A percentile compares a stretch with the other conserved stretches of the same genome.
Evolutionary conservation across 1,140 invertebrate species (phyloP).

Genomic region (Homarus americanus): DNA sequence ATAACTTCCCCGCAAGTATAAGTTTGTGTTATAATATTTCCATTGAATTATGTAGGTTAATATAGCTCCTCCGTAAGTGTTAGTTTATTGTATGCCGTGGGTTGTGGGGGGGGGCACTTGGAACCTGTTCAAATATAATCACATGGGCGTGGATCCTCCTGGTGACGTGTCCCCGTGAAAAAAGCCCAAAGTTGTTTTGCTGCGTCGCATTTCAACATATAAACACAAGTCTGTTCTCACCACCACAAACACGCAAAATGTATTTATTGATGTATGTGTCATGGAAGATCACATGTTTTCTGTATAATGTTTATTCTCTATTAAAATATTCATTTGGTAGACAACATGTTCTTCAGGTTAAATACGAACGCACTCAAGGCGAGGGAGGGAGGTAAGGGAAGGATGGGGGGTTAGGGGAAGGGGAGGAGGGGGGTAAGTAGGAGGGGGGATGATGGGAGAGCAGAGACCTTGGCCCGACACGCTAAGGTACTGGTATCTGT

Average conservation of each 20-base stretch:
- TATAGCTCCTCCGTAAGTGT: too few relatives aligned
- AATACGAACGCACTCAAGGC: not conserved
- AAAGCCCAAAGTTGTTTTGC: too few relatives aligned
- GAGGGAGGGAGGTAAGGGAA: not conserved
- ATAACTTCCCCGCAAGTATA: too few relatives aligned
- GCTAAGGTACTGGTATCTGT: conserved; percentile 49
- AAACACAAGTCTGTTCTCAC: too few relatives aligned
- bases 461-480: conserved; percentile 53
- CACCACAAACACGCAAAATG: too few relatives aligned
- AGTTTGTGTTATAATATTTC: too few relatives aligned
- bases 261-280: too few relatives aligned
- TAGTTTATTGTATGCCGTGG: too few relatives aligned
- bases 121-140: not conserved
- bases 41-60: too few relatives aligned
- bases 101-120: not conserved
- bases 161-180: not conserved
- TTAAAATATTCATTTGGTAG: conserved; percentile 4
- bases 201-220: too few relatives aligned
- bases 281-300: too few relatives aligned
- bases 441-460: not conserved
- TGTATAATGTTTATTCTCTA: too few relatives aligned
- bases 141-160: not conserved
- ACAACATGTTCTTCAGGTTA: not conserved
- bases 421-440: not conserved
- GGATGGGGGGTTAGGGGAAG: not conserved